A percentile compares a stretch with the other conserved stretches of the same genome.
Evolutionary conservation across 2,797 vertebrate genomes (phyloP).

Genomic region (Alauda arvensis): DNA sequence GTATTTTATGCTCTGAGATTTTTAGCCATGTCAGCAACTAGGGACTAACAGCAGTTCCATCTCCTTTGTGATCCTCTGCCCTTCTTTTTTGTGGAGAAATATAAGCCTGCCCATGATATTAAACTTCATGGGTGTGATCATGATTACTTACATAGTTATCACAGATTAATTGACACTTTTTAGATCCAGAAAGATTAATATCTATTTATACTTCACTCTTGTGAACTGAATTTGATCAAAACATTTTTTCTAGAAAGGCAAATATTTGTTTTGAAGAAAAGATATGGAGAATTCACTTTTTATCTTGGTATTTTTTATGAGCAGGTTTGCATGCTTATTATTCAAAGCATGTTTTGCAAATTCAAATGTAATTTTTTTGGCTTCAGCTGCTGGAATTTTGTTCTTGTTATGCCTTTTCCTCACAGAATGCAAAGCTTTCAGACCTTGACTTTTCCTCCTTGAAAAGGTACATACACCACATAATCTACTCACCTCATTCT

Average conservation of each 20-base stretch:
- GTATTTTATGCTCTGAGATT: neutral
- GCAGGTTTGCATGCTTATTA: neutral
- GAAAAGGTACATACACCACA: fast-evolving
- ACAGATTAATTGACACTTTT: neutral
- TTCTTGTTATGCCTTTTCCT: neutral
- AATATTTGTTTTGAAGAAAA: neutral
- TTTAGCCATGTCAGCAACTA: neutral
- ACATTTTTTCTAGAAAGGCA: neutral
- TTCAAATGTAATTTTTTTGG: neutral
- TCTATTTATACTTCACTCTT: neutral
- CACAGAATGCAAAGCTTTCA: neutral
- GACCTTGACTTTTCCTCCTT: neutral
- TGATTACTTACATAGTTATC: neutral
- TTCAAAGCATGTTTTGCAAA: neutral
- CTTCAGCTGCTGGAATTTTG: neutral
- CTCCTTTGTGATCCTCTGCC: neutral
- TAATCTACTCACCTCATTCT: neutral
- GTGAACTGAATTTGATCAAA: neutral
- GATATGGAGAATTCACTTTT: neutral
- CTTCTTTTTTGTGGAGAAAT: neutral
- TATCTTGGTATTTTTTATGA: neutral
- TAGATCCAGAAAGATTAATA: neutral
- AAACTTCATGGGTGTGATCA: neutral
- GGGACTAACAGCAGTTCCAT: neutral
- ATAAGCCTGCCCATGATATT: neutral